Evolutionary conservation across 2,888 invertebrate species (phyloP), one percentile per base, ranked within the genome.

Genomic region (Drosophila paracracens): DNA sequence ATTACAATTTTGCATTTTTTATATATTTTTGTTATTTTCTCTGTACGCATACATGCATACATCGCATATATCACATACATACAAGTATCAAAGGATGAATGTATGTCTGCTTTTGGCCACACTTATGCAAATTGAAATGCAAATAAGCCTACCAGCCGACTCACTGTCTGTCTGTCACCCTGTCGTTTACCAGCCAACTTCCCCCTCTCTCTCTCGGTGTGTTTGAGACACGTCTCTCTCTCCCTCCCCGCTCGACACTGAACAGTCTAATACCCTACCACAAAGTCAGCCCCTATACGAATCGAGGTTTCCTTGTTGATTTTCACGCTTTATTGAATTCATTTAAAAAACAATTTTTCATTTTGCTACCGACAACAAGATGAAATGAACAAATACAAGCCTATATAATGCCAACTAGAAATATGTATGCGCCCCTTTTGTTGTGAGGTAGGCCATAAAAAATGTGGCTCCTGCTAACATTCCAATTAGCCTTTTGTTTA

Each of bases 71-170:
- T 54, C 38, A 40, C 21, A 52, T 38, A 43, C 59, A 54, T 43
- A n/a, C n/a, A n/a, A n/a, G n/a, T n/a, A 70, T 51, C 57, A 40
- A 56, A 56, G 43, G 29, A 43, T 16, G 63, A 63, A 64, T 60
- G 63, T 36, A 35, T 62, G 50, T 21, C 33, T 36, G 68, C 69
- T 58, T 57, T 57, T 63, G 78, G 78, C 85, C 80, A 76, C 88
- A 88, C 89, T 88, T 88, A 88, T 88, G 88, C 89, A 88, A 88
- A 88, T 88, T 88, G 88, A 88, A 81, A 88, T 88, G 88, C 88
- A 88, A 88, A 88, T 88, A 85, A 83, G 88, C 83, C 78, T 72
- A 62, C 31, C 67, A 79, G 40, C 43, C 71, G 43, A 61, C 61
- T 56, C 54, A 38, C 58, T 58, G 48, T 54, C 40, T 56, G 38